Conservation (phyloP, 2,113 vertebrate genomes). For the Rhinolophus sinicus region DNA sequence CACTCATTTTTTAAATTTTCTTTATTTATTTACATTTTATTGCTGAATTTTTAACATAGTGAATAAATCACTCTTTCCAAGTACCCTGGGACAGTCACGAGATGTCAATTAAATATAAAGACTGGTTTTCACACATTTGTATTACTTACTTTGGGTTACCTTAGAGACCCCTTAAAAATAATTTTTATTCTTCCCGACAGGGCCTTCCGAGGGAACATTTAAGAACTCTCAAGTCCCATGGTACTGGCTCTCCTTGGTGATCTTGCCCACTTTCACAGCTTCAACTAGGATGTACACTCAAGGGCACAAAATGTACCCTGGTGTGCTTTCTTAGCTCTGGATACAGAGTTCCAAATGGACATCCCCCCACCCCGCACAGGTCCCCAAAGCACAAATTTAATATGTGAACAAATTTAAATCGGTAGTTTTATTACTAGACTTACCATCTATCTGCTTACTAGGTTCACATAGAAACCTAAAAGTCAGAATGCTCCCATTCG, state of each 20-base stretch:
- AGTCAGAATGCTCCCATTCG: neutral
- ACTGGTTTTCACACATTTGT: neutral
- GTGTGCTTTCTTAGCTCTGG: neutral
- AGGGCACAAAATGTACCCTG: neutral
- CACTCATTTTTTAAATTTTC: neutral
- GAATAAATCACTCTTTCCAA: conserved; percentile 9
- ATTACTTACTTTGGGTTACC: neutral
- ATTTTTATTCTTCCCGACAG: neutral
- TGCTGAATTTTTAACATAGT: neutral
- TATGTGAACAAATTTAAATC: neutral
- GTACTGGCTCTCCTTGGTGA: neutral
- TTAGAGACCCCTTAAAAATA: neutral
- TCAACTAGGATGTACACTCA: neutral
- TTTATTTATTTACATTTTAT: neutral
- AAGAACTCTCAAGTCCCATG: neutral
- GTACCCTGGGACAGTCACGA: neutral
- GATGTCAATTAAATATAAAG: neutral
- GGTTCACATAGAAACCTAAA: neutral
- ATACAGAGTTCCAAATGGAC: neutral
- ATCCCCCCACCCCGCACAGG: no score
- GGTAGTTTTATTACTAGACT: neutral
- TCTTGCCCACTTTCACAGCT: neutral
- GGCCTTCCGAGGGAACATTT: neutral
- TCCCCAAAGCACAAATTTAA: neutral
- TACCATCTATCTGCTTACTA: neutral